Evolutionary conservation across 2,113 vertebrate species (phyloP).

Genomic region (Sialia sialis): DNA sequence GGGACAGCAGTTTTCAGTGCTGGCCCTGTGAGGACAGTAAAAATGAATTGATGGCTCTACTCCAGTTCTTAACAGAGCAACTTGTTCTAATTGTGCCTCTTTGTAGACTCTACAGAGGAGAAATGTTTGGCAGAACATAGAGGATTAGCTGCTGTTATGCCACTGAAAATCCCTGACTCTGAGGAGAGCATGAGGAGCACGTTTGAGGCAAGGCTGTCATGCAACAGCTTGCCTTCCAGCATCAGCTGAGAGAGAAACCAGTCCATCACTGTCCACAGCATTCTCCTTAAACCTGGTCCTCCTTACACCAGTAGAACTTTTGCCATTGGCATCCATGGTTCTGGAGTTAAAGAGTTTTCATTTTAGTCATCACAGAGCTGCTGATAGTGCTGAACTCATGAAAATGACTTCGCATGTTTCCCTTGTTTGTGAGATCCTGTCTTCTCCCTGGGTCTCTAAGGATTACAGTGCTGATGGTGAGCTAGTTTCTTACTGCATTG

Average conservation of each 20-base stretch:
- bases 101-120: neutral
- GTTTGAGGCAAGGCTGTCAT: neutral
- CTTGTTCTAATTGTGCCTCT: neutral
- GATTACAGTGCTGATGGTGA: neutral
- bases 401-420: neutral
- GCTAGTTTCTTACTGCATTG: neutral
- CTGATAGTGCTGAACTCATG: neutral
- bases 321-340: neutral
- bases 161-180: neutral
- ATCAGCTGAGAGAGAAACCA: neutral
- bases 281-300: neutral
- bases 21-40: neutral
- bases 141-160: neutral
- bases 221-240: neutral
- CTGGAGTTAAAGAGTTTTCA: neutral
- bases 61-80: neutral
- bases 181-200: neutral
- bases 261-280: neutral
- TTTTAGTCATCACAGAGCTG: neutral
- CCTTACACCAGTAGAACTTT: neutral
- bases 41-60: constrained; percentile 21
- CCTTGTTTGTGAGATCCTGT: neutral
- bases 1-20: neutral
- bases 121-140: neutral
- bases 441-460: neutral